phyloP scores from a whole-genome alignment of 2,113 vertebrate genomes.

The Catharus fuscescens region DNA sequence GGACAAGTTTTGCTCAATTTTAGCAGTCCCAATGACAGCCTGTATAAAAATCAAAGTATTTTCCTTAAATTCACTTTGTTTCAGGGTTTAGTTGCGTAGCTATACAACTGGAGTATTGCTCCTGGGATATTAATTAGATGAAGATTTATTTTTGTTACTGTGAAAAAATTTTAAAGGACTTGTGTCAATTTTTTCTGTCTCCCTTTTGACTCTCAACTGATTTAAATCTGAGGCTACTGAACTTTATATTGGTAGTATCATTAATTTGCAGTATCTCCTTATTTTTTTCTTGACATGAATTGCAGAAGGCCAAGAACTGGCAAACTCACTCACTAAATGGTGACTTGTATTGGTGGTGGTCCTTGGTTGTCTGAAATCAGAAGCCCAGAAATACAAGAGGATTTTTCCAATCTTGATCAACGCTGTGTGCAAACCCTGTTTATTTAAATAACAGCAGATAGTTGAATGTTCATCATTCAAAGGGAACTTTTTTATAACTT shows the following conservation, averaged over 20 bases:
- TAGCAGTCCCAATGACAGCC: not conserved
- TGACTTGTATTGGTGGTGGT: not conserved
- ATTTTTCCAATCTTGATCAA: not conserved
- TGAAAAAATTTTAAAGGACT: not conserved
- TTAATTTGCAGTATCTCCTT: not conserved
- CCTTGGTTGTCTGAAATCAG: conserved; percentile 8
- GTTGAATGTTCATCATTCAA: conserved; percentile 28
- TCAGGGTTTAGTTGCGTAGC: not conserved
- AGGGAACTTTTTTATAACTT: not conserved
- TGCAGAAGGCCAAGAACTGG: not conserved
- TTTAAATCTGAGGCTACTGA: not conserved
- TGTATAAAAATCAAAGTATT: not conserved
- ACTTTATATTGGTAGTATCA: not conserved
- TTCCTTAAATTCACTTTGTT: not conserved
- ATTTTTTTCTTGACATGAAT: not conserved
- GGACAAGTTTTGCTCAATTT: not conserved
- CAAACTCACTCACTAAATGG: not conserved
- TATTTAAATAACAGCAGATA: conserved; percentile 48
- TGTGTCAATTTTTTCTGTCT: not conserved
- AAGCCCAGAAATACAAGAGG: conserved; percentile 25
- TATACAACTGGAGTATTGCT: not conserved
- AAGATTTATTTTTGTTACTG: not conserved
- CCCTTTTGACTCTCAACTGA: not conserved
- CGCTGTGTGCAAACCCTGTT: not conserved
- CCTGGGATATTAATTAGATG: not conserved